Evolutionary conservation across 2,797 vertebrate species (phyloP).

Genomic region (Chloroceryle inda): DNA sequence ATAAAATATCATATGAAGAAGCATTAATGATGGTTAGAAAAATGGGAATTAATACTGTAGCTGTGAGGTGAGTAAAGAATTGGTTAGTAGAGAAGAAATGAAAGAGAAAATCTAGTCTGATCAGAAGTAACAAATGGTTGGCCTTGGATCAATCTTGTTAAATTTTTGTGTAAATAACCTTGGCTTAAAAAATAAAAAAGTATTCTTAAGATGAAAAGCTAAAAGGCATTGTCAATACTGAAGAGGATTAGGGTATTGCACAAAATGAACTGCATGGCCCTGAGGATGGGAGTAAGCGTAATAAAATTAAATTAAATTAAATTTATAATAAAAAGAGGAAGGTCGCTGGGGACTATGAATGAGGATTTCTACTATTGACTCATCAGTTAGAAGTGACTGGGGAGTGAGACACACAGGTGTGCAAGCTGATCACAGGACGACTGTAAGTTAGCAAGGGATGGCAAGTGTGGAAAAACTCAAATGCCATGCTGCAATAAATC

Average conservation of each 20-base stretch:
- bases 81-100: background rate
- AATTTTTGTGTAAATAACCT: conserved; percentile 3
- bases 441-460: background rate
- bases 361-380: conserved; percentile 12
- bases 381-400: background rate
- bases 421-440: background rate
- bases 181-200: background rate
- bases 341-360: background rate
- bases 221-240: conserved; percentile 19
- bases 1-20: background rate
- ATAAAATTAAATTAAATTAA: conserved; percentile 44
- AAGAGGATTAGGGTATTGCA: conserved; percentile 24
- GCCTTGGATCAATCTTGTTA: background rate
- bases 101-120: background rate
- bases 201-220: background rate
- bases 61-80: background rate
- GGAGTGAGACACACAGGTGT: background rate
- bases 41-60: background rate
- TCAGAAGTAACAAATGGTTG: background rate
- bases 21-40: background rate
- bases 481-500: background rate
- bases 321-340: conserved; percentile 36
- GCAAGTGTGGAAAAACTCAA: background rate
- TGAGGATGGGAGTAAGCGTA: background rate
- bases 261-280: background rate